phyloP scores from a whole-genome alignment of 2,888 invertebrate species.

The Drosophila percnosoma region DNA sequence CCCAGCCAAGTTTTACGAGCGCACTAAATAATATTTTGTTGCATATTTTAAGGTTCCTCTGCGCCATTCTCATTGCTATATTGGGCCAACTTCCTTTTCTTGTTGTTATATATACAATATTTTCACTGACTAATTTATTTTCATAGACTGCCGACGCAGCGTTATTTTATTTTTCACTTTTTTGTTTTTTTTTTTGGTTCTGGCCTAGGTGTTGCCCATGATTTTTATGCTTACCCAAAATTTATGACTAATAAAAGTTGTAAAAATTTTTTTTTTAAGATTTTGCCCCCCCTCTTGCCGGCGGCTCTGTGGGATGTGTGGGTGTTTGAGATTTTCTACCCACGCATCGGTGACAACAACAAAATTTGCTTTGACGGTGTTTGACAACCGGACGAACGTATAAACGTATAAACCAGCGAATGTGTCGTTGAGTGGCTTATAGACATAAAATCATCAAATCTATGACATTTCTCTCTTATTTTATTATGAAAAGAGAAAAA shows the following conservation, averaged over 20 bases:
- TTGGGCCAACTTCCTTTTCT: constrained; percentile 36
- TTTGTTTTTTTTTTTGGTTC: background rate
- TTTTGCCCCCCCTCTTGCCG: background rate
- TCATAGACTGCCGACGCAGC: constrained; percentile 60
- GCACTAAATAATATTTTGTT: constrained; percentile 71
- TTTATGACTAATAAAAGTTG: constrained; percentile 80
- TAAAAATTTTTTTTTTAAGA: constrained; percentile 42
- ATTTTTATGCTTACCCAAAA: constrained; percentile 66
- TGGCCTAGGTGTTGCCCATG: constrained; percentile 59
- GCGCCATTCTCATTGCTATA: constrained; percentile 32
- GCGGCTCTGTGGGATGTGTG: constrained; percentile 41
- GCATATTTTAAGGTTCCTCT: constrained; percentile 61
- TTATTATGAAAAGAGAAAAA: constrained; percentile 25
- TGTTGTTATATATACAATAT: constrained; percentile 19
- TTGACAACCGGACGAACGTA: constrained; percentile 52
- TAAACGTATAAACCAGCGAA: constrained; percentile 45
- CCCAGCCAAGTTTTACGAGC: constrained; percentile 61
- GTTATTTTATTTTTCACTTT: constrained; percentile 12
- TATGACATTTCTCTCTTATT: constrained; percentile 62
- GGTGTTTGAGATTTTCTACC: constrained; percentile 65
- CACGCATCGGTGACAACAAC: constrained; percentile 57
- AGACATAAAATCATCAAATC: constrained; percentile 77
- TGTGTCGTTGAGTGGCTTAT: constrained; percentile 68
- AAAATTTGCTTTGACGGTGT: constrained; percentile 23
- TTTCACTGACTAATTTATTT: constrained; percentile 66